Conservation (phyloP, 1,140 invertebrate genomes). For the Solenopsis fugax region DNA sequence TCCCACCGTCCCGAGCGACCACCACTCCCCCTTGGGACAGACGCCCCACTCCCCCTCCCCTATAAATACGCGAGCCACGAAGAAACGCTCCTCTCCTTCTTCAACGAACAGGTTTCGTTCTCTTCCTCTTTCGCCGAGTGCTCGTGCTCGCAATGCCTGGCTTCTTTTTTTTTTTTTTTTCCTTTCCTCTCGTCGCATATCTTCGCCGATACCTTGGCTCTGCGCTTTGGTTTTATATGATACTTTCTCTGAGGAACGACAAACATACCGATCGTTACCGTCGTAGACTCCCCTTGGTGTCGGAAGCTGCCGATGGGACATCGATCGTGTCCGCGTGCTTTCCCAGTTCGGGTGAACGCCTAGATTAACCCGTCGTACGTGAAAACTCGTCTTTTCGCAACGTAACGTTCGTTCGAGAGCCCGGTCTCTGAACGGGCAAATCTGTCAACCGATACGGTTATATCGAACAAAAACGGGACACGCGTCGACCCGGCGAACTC, state of each 20-base stretch:
- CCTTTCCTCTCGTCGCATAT: constrained; percentile 38
- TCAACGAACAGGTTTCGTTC: constrained; percentile 55
- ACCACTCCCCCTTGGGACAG: constrained; percentile 84
- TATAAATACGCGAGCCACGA: neutral
- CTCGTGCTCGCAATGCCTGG: constrained; percentile 18
- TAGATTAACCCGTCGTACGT: constrained; percentile 1
- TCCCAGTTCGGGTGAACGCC: constrained; percentile 3
- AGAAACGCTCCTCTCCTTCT: constrained; percentile 61
- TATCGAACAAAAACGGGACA: neutral
- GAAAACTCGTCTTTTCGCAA: constrained; percentile 31
- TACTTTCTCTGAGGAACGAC: constrained; percentile 65
- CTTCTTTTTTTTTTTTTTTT: constrained; percentile 73
- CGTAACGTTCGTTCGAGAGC: constrained; percentile 31
- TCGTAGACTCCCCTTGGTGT: constrained; percentile 45
- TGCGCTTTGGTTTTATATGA: constrained; percentile 49
- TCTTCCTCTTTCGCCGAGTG: constrained; percentile 60
- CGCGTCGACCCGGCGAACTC: neutral
- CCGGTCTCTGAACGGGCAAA: too few species aligned
- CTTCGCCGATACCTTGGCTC: constrained; percentile 53
- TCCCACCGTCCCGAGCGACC: constrained; percentile 71
- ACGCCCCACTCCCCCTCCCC: constrained; percentile 79
- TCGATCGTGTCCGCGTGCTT: constrained; percentile 45
- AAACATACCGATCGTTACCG: constrained; percentile 54
- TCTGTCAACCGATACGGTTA: constrained; percentile 22
- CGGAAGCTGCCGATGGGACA: constrained; percentile 32